Evolutionary conservation across 2,113 vertebrate genomes (phyloP), one percentile per base, ranked within the genome.

Genomic region (Sardina pilchardus): DNA sequence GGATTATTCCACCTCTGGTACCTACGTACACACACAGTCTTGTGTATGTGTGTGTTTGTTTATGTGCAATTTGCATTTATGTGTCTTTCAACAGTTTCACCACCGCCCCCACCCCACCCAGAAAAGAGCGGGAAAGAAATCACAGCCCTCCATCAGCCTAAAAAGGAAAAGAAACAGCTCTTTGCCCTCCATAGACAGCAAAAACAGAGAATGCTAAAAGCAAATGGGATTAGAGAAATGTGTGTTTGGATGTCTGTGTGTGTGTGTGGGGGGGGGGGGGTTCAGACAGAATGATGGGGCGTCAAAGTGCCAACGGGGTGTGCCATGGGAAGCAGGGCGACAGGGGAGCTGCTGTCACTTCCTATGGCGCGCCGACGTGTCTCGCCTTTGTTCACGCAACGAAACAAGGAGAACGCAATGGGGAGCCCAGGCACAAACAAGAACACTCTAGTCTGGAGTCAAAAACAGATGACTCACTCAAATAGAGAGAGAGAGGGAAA

Each of bases 401-500:
- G 39, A 0, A 78, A 78, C 71, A 78, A 78, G 71, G 34, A 34
- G 3, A 78, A 1, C 71, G 12, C 30, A 36, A 34, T 17, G 34
- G 71, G 71, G 14, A 36, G 12, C 71, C n/a, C 6, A 71, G 63
- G 26, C 71, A 78, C 12, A 78, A 34, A 39, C 71, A 78, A 17
- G 10, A 39, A 26, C 14, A 78, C 34, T 34, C 26, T 10, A 78
- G 26, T 19, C 21, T 56, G 4, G 36, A 78, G 30, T 12, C n/a
- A 71, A 71, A 78, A 36, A 78, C 14, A 78, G 26, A 36, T 34
- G 71, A 78, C 26, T 34, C 71, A 78, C 71, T 34, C 84, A 85
- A 86, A 67, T 36, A 83, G 83, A 84, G 81, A 87, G 83, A 78
- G 71, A 78, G 16, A 34, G 34, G 17, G 30, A 75, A 10, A 86